Percentiles rank a stretch among this genome's conserved stretches.
phyloP scores from a whole-genome alignment of 2,797 vertebrate genomes.

The Enteromius thamalakanensis region DNA sequence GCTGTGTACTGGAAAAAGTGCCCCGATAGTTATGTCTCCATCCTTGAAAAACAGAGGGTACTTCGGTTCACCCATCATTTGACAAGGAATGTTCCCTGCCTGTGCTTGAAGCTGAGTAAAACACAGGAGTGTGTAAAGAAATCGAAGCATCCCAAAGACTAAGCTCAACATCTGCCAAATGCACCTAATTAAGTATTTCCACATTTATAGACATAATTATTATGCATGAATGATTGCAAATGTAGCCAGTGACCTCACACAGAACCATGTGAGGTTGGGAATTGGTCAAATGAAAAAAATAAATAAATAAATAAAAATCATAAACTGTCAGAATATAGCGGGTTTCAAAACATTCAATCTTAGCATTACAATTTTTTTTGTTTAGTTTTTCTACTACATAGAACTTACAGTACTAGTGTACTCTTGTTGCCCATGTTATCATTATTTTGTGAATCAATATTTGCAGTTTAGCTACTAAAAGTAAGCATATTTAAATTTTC shows the following conservation, averaged over 20 bases:
- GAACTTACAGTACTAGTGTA: no score
- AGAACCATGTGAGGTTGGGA: no score
- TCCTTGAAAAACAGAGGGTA: constrained; percentile 71
- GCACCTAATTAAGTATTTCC: not conserved
- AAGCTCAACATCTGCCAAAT: constrained; percentile 9
- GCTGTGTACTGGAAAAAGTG: constrained; percentile 78
- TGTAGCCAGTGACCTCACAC: constrained; percentile 37
- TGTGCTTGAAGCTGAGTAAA: constrained; percentile 33
- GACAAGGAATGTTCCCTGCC: constrained; percentile 63
- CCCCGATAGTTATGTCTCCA: constrained; percentile 75
- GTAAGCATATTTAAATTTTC: no score
- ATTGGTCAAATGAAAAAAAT: no score
- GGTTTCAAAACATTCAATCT: no score
- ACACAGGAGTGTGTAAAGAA: constrained; percentile 48
- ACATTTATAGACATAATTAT: constrained; percentile 43
- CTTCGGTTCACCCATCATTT: constrained; percentile 67
- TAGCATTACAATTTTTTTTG: no score
- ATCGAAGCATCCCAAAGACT: constrained; percentile 43
- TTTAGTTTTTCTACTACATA: no score
- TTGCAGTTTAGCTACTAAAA: no score
- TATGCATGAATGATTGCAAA: constrained; percentile 34
- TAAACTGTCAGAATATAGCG: no score
- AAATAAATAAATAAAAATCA: no score
- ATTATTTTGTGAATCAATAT: no score
- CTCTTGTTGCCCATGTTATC: no score